These are phyloP conservation scores for Protosalanx chinensis DNA, from an alignment of 2,797 vertebrate species.

Conservation along the genomic window DNA sequence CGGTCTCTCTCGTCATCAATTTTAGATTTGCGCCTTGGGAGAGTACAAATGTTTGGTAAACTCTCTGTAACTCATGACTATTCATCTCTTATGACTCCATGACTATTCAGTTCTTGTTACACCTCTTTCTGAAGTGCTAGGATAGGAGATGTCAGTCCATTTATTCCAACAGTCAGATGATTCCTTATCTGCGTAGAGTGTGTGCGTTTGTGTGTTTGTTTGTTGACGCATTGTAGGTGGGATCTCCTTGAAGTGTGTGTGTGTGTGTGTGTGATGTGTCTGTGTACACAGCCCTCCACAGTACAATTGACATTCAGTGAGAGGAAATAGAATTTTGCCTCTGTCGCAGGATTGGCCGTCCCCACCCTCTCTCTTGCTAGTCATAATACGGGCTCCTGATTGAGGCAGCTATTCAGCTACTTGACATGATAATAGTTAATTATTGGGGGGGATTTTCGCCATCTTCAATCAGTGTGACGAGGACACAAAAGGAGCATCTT, in stretches of 20 bases:
- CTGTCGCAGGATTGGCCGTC: neutral
- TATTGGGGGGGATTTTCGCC: conserved; percentile 35
- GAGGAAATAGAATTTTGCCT: conserved; percentile 2
- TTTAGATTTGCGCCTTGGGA: neutral
- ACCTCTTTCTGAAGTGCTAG: conserved; percentile 3
- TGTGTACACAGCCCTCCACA: neutral
- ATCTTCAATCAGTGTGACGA: conserved; percentile 42
- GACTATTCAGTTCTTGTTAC: neutral
- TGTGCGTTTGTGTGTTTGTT: conserved; percentile 2
- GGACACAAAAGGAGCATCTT: conserved; percentile 21
- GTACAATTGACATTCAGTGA: conserved; percentile 9
- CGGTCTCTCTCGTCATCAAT: neutral
- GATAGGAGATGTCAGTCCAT: conserved; percentile 3
- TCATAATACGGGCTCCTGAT: conserved; percentile 38
- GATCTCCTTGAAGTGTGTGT: neutral
- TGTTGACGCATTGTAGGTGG: neutral
- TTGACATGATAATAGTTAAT: conserved; percentile 54
- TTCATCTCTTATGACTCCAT: no score
- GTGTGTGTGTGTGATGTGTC: neutral
- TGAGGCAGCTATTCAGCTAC: conserved; percentile 37
- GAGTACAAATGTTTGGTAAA: neutral
- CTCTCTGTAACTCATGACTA: neutral
- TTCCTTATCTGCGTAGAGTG: neutral
- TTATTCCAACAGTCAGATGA: neutral
- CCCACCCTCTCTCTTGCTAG: conserved; percentile 16